Evolutionary conservation across 2,113 vertebrate genomes (phyloP).

Genomic region (Rattus norvegicus): GRCr8 NC_086022.1:147702001-147702500

Average conservation of each 20-base stretch:
- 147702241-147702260: background rate
- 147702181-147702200: background rate
- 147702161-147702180: background rate
- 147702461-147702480: background rate
- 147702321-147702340: background rate
- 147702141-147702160: background rate
- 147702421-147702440: background rate
- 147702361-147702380: background rate
- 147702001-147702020: slow-evolving; percentile 86
- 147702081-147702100: background rate
- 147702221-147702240: background rate
- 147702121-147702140: background rate
- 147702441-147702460: background rate
- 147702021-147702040: slow-evolving; percentile 83
- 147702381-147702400: background rate
- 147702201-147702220: background rate
- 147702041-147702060: slow-evolving; percentile 83
- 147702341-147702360: background rate
- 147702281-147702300: background rate
- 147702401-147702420: background rate
- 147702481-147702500: background rate
- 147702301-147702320: background rate
- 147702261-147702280: too few relatives aligned
- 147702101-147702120: background rate
- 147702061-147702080: background rate